Conservation (phyloP, 2,113 vertebrate genomes). For the Malurus alboscapulatus region DNA sequence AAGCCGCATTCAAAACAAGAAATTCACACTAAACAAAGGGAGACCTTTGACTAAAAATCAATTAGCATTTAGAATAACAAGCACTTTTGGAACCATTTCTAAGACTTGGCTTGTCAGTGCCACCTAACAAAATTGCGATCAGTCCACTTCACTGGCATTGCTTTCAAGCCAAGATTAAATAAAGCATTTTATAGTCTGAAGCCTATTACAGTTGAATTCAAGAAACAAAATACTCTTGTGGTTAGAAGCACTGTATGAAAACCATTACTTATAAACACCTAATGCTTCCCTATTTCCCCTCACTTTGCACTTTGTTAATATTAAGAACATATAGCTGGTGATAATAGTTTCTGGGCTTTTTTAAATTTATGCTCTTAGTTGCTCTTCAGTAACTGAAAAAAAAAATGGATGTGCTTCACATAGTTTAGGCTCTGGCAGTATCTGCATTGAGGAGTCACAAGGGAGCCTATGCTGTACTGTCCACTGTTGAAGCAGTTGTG, state of each 20-base stretch:
- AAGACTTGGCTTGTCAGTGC: not conserved
- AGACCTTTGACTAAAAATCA: conserved; percentile 30
- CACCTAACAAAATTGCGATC: not conserved
- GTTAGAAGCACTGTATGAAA: conserved; percentile 5
- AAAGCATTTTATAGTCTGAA: conserved; percentile 23
- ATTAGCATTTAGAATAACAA: conserved; percentile 10
- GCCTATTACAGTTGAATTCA: not conserved
- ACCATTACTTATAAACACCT: not conserved
- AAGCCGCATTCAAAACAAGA: not conserved
- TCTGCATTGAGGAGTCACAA: not conserved
- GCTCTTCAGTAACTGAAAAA: not conserved
- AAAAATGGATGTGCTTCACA: not conserved
- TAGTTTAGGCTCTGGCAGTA: not conserved
- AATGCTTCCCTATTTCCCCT: not conserved
- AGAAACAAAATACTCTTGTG: conserved; percentile 11
- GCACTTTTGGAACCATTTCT: not conserved
- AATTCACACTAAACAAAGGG: conserved; percentile 27
- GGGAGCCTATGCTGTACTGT: fast-evolving
- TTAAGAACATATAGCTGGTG: not conserved
- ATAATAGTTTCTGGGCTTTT: not conserved
- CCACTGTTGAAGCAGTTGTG: not conserved
- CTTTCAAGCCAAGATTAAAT: conserved; percentile 37
- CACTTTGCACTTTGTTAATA: not conserved
- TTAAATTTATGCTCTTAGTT: not conserved
- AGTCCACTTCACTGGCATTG: not conserved